These are phyloP conservation scores for Centropristis striata DNA, from an alignment of 2,113 vertebrate genomes.

Conservation along the genomic window DNA sequence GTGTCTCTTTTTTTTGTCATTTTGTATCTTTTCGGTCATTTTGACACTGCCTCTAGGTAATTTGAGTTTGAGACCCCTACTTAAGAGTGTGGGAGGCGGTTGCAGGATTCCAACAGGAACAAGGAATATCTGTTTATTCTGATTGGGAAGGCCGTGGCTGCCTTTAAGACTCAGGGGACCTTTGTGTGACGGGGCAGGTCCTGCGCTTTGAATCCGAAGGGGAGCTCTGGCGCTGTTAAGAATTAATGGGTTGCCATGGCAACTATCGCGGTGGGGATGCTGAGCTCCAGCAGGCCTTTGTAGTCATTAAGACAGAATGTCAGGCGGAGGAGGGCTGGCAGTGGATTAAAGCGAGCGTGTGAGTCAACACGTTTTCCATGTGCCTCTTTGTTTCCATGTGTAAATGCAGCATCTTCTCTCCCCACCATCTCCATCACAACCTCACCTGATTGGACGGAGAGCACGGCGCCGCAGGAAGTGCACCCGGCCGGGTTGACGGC, in stretches of 20 bases:
- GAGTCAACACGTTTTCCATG: constrained; percentile 41
- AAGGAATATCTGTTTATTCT: too few species aligned
- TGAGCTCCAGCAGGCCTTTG: constrained; percentile 67
- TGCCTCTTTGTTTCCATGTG: constrained; percentile 12
- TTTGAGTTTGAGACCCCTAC: too few species aligned
- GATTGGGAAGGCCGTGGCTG: constrained; percentile 43
- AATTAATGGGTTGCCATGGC: constrained; percentile 76
- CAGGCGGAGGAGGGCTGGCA: constrained; percentile 64
- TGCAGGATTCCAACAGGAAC: too few species aligned
- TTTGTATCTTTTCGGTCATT: too few species aligned
- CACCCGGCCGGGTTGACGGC: constrained; percentile 89
- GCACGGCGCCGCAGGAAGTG: constrained; percentile 86
- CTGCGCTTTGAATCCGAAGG: constrained; percentile 38
- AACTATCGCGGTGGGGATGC: constrained; percentile 65
- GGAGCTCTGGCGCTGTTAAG: constrained; percentile 64
- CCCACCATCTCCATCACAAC: background rate
- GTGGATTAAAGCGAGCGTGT: constrained; percentile 36
- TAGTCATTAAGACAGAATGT: constrained; percentile 67
- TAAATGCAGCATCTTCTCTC: too few species aligned
- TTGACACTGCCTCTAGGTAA: too few species aligned
- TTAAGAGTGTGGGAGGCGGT: too few species aligned
- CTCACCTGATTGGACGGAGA: constrained; percentile 89
- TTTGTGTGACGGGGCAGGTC: constrained; percentile 52
- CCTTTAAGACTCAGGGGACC: constrained; percentile 40
- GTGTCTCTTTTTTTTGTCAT: too few species aligned